Conservation (phyloP, 1,140 invertebrate genomes). For the Proctacanthus coquilletti region DNA sequence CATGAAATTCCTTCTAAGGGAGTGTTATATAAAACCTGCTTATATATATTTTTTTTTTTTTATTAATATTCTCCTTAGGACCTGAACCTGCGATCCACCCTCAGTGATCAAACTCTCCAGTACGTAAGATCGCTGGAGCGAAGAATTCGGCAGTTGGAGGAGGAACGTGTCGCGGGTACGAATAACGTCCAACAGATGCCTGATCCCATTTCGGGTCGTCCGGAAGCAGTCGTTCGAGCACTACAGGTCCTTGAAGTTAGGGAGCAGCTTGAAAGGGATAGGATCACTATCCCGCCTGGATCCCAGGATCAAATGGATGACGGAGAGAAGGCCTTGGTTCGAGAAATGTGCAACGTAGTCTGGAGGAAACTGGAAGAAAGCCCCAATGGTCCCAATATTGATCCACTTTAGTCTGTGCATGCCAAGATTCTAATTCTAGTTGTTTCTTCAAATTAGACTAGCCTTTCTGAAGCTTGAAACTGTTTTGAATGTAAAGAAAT, state of each 20-base stretch:
- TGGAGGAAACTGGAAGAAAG: conserved; percentile 42
- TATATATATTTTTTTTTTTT: too few relatives aligned
- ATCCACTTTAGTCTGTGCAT: conserved; percentile 23
- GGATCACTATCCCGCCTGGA: conserved; percentile 10
- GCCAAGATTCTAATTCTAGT: too few relatives aligned
- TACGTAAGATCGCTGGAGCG: conserved; percentile 78
- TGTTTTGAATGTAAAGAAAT: too few relatives aligned
- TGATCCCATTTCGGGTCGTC: conserved; percentile 40
- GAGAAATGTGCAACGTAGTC: conserved; percentile 91
- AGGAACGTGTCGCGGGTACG: conserved; percentile 48
- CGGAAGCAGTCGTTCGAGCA: conserved; percentile 79
- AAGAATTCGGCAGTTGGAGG: conserved; percentile 68
- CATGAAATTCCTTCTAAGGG: too few relatives aligned
- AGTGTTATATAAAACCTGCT: too few relatives aligned
- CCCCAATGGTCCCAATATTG: conserved; percentile 21
- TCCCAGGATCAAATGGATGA: conserved; percentile 70
- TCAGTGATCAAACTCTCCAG: conserved; percentile 61
- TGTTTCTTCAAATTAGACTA: too few relatives aligned
- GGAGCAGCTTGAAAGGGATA: conserved; percentile 61
- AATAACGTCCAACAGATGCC: conserved; percentile 35
- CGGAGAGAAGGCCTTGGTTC: conserved; percentile 79
- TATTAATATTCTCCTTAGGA: conserved; percentile 16
- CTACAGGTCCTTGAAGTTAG: conserved; percentile 81
- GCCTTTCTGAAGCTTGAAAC: too few relatives aligned
- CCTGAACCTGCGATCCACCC: conserved; percentile 19